A percentile compares a stretch with the other conserved stretches of the same genome.
Evolutionary conservation across 2,888 invertebrate species (phyloP).

Genomic region (Steinernema scapterisci): DNA sequence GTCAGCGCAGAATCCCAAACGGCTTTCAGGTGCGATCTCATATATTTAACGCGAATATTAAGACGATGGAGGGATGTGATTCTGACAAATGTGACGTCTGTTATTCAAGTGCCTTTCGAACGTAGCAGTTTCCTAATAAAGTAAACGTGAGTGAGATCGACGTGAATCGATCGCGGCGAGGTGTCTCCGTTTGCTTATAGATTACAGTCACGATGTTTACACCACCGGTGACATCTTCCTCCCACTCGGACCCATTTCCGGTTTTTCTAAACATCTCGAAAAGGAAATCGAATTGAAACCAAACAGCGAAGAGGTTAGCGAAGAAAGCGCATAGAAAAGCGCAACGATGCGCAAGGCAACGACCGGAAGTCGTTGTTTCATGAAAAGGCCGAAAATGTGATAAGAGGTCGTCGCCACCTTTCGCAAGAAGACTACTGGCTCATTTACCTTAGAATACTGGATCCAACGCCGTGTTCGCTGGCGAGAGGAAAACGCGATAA

Average conservation of each 20-base stretch:
- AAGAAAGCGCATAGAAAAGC: no score
- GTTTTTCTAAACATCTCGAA: not conserved
- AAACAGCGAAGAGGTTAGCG: not conserved
- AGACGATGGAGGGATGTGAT: no score
- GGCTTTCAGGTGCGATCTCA: no score
- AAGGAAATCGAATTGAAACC: not conserved
- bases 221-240: not conserved
- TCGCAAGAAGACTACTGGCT: not conserved
- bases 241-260: constrained; percentile 14
- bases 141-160: no score
- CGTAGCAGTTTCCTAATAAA: no score
- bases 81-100: no score
- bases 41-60: no score
- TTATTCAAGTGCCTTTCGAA: no score
- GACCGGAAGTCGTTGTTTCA: no score
- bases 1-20: no score
- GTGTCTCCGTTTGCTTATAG: not conserved
- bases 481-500: not conserved
- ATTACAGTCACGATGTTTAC: constrained; percentile 30
- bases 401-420: not conserved
- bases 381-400: not conserved
- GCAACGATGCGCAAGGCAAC: no score
- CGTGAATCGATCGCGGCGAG: no score
- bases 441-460: constrained; percentile 6
- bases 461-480: not conserved